phyloP scores from a whole-genome alignment of 2,888 invertebrate genomes.

The Leucania comma region DNA sequence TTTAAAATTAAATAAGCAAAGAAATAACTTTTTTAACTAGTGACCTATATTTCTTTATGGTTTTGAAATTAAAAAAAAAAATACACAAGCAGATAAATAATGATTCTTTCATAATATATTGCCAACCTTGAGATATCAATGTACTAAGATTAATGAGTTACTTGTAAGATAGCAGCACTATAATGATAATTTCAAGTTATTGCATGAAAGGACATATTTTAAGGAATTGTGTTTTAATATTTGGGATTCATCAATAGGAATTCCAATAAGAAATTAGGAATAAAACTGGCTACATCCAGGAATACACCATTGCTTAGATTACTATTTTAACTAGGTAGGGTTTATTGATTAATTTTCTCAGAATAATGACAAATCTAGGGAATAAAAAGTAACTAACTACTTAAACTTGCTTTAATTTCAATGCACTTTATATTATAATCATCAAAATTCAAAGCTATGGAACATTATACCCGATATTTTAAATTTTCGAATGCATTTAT shows the following conservation, averaged over 20 bases:
- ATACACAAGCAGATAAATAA: neutral
- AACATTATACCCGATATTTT: neutral
- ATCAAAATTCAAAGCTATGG: neutral
- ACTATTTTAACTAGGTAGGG: neutral
- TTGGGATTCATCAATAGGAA: neutral
- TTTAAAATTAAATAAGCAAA: neutral
- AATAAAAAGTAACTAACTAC: neutral
- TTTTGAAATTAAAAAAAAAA: neutral
- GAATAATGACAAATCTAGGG: no score
- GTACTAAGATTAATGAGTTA: neutral
- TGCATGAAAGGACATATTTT: neutral
- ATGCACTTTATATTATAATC: neutral
- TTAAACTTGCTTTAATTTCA: neutral
- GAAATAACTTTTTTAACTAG: neutral
- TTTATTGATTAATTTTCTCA: neutral
- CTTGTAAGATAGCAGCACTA: neutral
- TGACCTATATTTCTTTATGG: neutral
- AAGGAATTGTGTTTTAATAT: neutral
- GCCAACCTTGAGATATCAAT: slow-evolving; percentile 21
- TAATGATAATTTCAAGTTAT: neutral
- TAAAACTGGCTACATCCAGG: neutral
- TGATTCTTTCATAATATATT: neutral
- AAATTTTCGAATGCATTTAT: slow-evolving; percentile 1
- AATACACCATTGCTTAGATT: neutral
- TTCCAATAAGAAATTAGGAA: slow-evolving; percentile 8